Percentiles rank a stretch among this genome's conserved stretches.
Conservation (phyloP, 2,797 vertebrate genomes). For the Anguilla marmorata region DNA sequence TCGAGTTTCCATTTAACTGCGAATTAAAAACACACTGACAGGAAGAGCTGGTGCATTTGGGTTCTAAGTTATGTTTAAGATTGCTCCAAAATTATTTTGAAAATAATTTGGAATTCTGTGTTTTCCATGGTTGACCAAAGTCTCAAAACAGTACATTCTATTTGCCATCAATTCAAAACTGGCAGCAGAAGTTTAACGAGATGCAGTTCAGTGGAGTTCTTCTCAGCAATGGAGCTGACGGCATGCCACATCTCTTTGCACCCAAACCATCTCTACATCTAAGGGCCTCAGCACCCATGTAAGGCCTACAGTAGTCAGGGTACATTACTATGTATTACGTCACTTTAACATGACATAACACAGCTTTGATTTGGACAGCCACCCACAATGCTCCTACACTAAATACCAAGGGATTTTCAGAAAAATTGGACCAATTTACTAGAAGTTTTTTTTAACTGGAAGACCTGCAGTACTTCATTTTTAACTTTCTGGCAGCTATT, state of each 20-base stretch:
- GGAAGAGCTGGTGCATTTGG: conserved; percentile 12
- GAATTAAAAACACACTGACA: conserved; percentile 29
- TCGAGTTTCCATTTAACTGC: background rate
- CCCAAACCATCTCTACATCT: background rate
- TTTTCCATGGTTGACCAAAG: conserved; percentile 17
- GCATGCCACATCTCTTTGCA: background rate
- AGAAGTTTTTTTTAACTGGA: background rate
- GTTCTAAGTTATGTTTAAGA: conserved; percentile 27
- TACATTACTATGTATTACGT: background rate
- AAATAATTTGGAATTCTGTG: conserved; percentile 4
- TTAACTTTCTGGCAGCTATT: background rate
- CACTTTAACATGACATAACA: background rate
- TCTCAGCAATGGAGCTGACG: conserved; percentile 8
- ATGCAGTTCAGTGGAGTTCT: background rate
- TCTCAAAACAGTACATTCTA: conserved; percentile 25
- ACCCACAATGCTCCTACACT: background rate
- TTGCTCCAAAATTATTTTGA: conserved; percentile 12
- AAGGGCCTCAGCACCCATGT: background rate
- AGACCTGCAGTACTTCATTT: background rate
- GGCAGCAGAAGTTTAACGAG: background rate
- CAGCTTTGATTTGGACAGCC: background rate
- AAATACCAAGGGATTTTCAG: background rate
- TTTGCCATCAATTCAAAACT: conserved; percentile 20
- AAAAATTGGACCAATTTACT: background rate
- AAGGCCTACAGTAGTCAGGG: background rate